These are phyloP conservation scores for Tortrix viridana DNA, from an alignment of 2,888 invertebrate genomes.

Conservation along the genomic window DNA sequence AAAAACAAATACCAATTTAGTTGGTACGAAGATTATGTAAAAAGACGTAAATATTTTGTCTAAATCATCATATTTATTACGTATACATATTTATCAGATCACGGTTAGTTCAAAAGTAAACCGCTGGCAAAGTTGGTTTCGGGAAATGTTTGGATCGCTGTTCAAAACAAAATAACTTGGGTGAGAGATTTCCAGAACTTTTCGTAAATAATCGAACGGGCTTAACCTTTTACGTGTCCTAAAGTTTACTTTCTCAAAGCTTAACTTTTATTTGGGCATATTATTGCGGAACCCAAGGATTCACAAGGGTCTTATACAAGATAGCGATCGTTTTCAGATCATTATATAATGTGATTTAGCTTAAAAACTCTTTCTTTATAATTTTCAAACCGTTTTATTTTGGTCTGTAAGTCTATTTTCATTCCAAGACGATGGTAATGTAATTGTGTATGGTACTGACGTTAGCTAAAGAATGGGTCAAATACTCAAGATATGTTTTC, in stretches of 20 bases:
- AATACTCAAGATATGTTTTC: too few species aligned
- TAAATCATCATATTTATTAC: not conserved
- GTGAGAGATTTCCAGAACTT: not conserved
- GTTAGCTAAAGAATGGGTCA: too few species aligned
- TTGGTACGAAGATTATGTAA: not conserved
- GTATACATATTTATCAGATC: slow-evolving; percentile 24
- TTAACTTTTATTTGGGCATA: not conserved
- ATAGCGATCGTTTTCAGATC: too few species aligned
- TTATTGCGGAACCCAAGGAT: not conserved
- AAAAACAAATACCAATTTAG: not conserved
- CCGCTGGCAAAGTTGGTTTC: not conserved
- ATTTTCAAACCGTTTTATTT: too few species aligned
- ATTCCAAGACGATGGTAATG: too few species aligned
- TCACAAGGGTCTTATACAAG: too few species aligned
- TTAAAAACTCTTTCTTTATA: too few species aligned
- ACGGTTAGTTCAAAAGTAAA: not conserved
- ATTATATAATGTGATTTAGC: too few species aligned
- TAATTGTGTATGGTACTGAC: too few species aligned
- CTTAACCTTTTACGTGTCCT: slow-evolving; percentile 16
- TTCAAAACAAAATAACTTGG: slow-evolving; percentile 19
- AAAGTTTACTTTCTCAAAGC: slow-evolving; percentile 14
- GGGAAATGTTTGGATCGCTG: slow-evolving; percentile 17
- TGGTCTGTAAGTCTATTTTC: too few species aligned
- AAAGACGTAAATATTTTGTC: not conserved
- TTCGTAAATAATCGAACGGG: slow-evolving; percentile 24